Conservation (phyloP, 1,140 invertebrate genomes). For the Lethrus apterus region DNA sequence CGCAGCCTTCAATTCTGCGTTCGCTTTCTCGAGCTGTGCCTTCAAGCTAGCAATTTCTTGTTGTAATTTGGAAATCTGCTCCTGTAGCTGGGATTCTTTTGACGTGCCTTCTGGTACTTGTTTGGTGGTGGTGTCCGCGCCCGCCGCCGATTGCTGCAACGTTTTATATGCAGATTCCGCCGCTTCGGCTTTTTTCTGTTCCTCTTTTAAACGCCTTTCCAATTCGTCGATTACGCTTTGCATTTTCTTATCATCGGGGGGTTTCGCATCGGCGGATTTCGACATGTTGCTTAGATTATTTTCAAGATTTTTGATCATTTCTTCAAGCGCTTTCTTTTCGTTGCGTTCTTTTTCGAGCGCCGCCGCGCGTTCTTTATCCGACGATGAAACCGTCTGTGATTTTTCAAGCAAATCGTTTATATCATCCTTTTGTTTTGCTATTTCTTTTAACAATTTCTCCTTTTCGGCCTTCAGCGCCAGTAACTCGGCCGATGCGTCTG, state of each 20-base stretch:
- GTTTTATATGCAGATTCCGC: background rate
- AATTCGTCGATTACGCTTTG: background rate
- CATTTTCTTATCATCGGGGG: background rate
- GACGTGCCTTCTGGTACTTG: no score
- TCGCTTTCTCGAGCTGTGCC: background rate
- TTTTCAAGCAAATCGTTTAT: constrained; percentile 3
- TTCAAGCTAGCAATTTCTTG: background rate
- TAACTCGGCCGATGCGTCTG: background rate
- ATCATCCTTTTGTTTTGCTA: constrained; percentile 11
- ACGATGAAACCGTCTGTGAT: background rate
- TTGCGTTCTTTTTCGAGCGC: constrained; percentile 10
- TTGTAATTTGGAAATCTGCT: no score
- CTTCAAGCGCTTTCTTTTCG: constrained; percentile 7
- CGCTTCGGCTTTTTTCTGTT: background rate
- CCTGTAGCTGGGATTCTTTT: no score
- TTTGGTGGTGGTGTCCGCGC: no score
- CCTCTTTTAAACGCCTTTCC: background rate
- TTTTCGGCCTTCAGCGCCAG: constrained; percentile 1
- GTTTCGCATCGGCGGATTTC: background rate
- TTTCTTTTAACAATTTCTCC: constrained; percentile 1
- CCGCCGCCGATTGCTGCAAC: no score
- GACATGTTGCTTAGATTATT: constrained; percentile 5
- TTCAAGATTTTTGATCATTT: constrained; percentile 10
- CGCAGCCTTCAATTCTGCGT: no score
- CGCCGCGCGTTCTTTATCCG: background rate